Percentiles rank a stretch among this genome's conserved stretches.
These are phyloP conservation scores for Sinodicranocentrus sp. DNA, from an alignment of 2,888 invertebrate species.

Conservation along the genomic window DNA sequence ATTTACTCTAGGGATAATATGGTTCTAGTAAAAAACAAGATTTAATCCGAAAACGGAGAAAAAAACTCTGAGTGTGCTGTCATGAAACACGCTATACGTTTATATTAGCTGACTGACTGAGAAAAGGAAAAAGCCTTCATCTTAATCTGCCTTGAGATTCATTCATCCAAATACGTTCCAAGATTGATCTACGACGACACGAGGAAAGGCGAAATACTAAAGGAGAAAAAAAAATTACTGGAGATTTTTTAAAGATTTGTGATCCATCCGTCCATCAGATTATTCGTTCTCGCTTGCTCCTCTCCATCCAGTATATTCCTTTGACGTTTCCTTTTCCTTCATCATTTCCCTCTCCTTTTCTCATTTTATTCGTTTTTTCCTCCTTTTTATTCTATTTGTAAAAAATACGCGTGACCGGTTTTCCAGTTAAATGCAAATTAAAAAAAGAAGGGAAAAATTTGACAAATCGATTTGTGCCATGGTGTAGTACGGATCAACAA, in stretches of 20 bases:
- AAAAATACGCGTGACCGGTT: slow-evolving; percentile 44
- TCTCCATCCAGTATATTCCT: no score
- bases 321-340: slow-evolving; percentile 57
- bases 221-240: neutral
- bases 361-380: slow-evolving; percentile 4
- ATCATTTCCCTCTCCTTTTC: neutral
- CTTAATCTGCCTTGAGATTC: slow-evolving; percentile 16
- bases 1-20: neutral
- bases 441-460: slow-evolving; percentile 13
- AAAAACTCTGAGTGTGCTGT: neutral
- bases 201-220: neutral
- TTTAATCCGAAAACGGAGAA: neutral
- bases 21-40: neutral
- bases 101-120: slow-evolving; percentile 3
- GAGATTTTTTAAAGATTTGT: slow-evolving; percentile 6
- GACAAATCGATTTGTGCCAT: slow-evolving; percentile 34
- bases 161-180: slow-evolving; percentile 13
- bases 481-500: neutral
- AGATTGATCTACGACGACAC: slow-evolving; percentile 5
- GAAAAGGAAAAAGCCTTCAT: slow-evolving; percentile 4
- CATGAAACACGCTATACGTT: neutral
- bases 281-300: slow-evolving; percentile 24
- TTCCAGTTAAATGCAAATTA: slow-evolving; percentile 56
- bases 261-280: slow-evolving; percentile 38
- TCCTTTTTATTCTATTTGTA: slow-evolving; percentile 15